Conservation (phyloP, 1,140 invertebrate species). For the Drosophila kikkawai region DNA sequence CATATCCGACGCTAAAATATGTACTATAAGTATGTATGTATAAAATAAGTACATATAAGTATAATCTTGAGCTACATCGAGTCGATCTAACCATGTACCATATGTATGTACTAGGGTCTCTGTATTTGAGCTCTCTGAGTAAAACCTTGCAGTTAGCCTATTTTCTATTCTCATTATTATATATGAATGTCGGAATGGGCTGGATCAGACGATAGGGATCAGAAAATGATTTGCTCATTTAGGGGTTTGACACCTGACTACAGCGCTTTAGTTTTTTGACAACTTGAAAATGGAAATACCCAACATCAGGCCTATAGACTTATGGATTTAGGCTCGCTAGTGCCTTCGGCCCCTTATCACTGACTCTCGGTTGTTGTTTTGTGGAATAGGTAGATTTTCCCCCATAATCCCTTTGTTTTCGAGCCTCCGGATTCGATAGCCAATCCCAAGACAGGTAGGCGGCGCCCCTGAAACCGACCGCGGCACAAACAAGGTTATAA, state of each 20-base stretch:
- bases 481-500: slow-evolving; percentile 61
- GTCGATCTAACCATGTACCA: too few species aligned
- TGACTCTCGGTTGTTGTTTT: neutral
- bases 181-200: neutral
- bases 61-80: too few species aligned
- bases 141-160: too few species aligned
- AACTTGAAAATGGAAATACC: neutral
- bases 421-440: neutral
- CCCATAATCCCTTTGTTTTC: slow-evolving; percentile 72
- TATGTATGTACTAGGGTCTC: too few species aligned
- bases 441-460: slow-evolving; percentile 33
- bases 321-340: neutral
- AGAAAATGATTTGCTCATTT: neutral
- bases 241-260: neutral
- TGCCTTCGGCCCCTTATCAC: neutral
- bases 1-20: too few species aligned
- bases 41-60: too few species aligned
- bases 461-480: neutral
- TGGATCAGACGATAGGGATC: neutral
- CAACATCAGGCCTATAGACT: neutral
- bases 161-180: neutral
- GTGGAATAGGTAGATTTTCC: slow-evolving; percentile 1
- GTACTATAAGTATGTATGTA: too few species aligned
- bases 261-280: neutral
- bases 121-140: too few species aligned